phyloP scores from a whole-genome alignment of 1,140 invertebrate species.

The Leptopilina clavipes region DNA sequence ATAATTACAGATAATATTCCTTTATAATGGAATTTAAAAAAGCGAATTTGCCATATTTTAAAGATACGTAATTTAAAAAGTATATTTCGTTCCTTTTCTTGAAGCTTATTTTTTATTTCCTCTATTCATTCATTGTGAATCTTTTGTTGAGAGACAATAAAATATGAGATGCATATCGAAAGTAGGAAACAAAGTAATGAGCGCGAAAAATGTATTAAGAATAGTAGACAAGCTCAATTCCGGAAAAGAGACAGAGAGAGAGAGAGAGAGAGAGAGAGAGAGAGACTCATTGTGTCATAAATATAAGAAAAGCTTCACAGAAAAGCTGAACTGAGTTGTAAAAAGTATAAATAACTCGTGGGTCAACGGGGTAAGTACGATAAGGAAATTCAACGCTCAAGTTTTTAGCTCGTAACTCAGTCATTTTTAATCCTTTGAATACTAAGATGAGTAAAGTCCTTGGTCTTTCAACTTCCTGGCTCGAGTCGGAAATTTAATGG shows the following conservation, averaged over 20 bases:
- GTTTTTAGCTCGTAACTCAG: constrained; percentile 23
- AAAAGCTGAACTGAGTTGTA: constrained; percentile 23
- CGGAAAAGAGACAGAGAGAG: too few species aligned
- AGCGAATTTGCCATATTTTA: too few species aligned
- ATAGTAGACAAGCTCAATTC: neutral
- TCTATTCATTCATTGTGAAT: too few species aligned
- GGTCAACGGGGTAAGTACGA: constrained; percentile 8
- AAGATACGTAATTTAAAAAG: too few species aligned
- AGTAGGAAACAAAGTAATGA: constrained; percentile 1
- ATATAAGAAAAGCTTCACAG: constrained; percentile 17
- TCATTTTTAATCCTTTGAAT: constrained; percentile 33
- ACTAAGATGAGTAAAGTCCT: constrained; percentile 26
- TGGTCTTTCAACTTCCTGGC: constrained; percentile 22
- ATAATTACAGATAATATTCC: too few species aligned
- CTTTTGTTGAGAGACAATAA: neutral
- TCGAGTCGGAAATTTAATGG: constrained; percentile 4
- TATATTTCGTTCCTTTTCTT: too few species aligned
- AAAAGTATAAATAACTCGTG: constrained; percentile 26
- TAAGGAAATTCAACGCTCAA: constrained; percentile 24
- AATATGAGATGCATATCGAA: neutral
- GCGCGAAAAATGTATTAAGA: neutral
- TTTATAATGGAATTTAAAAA: too few species aligned
- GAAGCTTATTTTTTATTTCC: too few species aligned
- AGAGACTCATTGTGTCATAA: constrained; percentile 18
- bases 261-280: too few species aligned